phyloP scores from a whole-genome alignment of 2,888 invertebrate genomes.

The Ferrisia virgata region DNA sequence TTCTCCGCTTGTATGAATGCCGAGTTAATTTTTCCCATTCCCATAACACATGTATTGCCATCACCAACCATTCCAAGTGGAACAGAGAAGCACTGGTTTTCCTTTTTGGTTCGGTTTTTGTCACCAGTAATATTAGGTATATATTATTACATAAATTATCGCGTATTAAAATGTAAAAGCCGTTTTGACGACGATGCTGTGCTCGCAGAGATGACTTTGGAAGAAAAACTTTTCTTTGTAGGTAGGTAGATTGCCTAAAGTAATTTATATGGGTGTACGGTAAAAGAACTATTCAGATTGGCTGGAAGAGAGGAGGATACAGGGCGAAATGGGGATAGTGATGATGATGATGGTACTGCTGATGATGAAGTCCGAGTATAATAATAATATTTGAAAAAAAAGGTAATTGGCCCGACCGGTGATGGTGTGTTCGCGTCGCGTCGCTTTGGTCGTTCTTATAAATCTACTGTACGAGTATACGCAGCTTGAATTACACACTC shows the following conservation, averaged over 20 bases:
- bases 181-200: background rate
- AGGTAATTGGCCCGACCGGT: conserved; percentile 12
- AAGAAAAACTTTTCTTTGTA: background rate
- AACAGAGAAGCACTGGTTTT: background rate
- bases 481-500: conserved; percentile 22
- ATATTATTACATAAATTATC: background rate
- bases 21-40: background rate
- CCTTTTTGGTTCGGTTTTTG: background rate
- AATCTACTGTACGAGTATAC: too few species aligned
- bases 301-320: too few species aligned
- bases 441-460: conserved; percentile 23
- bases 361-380: too few species aligned
- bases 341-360: too few species aligned
- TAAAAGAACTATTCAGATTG: background rate
- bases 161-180: conserved; percentile 14
- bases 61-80: too few species aligned
- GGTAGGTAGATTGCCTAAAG: too few species aligned
- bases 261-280: background rate
- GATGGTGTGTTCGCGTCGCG: too few species aligned
- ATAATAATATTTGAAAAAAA: too few species aligned
- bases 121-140: background rate
- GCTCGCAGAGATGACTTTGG: background rate
- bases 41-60: background rate
- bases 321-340: too few species aligned
- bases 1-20: background rate